These are phyloP conservation scores for Oncopodura yosiiana DNA, from an alignment of 1,140 invertebrate species.

Conservation along the genomic window DNA sequence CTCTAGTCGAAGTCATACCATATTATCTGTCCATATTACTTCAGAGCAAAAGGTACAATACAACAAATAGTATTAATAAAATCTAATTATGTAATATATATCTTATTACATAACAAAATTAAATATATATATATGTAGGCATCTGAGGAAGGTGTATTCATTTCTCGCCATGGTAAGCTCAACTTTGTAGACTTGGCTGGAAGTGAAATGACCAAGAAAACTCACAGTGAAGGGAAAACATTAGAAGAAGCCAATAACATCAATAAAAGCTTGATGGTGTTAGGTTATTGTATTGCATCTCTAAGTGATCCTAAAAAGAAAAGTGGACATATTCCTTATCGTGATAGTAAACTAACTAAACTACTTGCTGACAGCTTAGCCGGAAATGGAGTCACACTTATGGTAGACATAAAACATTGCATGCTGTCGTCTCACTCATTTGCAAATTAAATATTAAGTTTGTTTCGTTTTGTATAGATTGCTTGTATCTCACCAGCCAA, in stretches of 20 bases:
- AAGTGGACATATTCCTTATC: slow-evolving; percentile 76
- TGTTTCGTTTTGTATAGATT: slow-evolving; percentile 53
- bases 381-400: slow-evolving; percentile 84
- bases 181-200: slow-evolving; percentile 92
- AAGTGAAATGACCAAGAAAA: slow-evolving; percentile 88
- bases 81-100: too few species aligned
- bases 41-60: slow-evolving; percentile 63
- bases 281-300: slow-evolving; percentile 88
- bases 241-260: slow-evolving; percentile 91
- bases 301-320: slow-evolving; percentile 73
- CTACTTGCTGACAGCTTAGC: slow-evolving; percentile 85
- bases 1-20: slow-evolving; percentile 88
- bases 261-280: slow-evolving; percentile 89
- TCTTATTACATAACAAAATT: not conserved
- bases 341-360: slow-evolving; percentile 88
- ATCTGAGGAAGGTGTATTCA: slow-evolving; percentile 65
- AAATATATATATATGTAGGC: slow-evolving; percentile 38
- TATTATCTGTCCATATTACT: slow-evolving; percentile 75
- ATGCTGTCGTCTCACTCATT: not conserved
- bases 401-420: too few species aligned
- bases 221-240: slow-evolving; percentile 80
- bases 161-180: slow-evolving; percentile 78
- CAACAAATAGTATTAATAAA: not conserved
- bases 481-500: slow-evolving; percentile 79
- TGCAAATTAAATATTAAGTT: not conserved